phyloP scores from a whole-genome alignment of 2,797 vertebrate genomes.

The Threskiornis aethiopicus region DNA sequence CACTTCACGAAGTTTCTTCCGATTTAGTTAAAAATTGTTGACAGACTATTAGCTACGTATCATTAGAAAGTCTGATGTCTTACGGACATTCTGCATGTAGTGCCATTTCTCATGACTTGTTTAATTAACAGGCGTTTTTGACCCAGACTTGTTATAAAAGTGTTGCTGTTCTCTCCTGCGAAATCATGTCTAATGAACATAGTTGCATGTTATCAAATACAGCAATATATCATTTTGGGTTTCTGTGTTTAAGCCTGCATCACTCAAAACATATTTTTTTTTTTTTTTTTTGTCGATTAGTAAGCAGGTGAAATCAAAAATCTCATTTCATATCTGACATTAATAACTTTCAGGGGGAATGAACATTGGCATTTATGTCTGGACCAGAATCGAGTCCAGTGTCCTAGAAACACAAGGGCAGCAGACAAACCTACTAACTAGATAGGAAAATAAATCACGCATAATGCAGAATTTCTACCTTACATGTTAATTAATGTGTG shows the following conservation, averaged over 20 bases:
- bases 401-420: constrained; percentile 85
- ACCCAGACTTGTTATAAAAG: constrained; percentile 71
- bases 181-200: constrained; percentile 73
- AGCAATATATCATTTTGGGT: constrained; percentile 72
- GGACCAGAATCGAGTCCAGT: constrained; percentile 80
- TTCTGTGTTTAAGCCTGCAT: constrained; percentile 73
- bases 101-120: constrained; percentile 72
- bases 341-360: constrained; percentile 86
- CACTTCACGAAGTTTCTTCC: background rate
- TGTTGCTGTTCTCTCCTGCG: constrained; percentile 68
- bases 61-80: background rate
- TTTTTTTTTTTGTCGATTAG: constrained; percentile 66
- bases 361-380: constrained; percentile 84
- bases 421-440: constrained; percentile 82
- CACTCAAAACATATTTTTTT: constrained; percentile 61
- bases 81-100: constrained; percentile 31
- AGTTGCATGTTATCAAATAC: constrained; percentile 70
- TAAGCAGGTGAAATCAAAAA: constrained; percentile 85
- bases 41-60: background rate
- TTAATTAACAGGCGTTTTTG: constrained; percentile 75
- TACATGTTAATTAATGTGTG: constrained; percentile 90
- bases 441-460: constrained; percentile 88
- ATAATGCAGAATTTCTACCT: constrained; percentile 89
- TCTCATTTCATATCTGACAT: constrained; percentile 86
- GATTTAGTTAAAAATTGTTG: background rate